phyloP scores from a whole-genome alignment of 2,797 vertebrate genomes.

The Ciconia nigra region DNA sequence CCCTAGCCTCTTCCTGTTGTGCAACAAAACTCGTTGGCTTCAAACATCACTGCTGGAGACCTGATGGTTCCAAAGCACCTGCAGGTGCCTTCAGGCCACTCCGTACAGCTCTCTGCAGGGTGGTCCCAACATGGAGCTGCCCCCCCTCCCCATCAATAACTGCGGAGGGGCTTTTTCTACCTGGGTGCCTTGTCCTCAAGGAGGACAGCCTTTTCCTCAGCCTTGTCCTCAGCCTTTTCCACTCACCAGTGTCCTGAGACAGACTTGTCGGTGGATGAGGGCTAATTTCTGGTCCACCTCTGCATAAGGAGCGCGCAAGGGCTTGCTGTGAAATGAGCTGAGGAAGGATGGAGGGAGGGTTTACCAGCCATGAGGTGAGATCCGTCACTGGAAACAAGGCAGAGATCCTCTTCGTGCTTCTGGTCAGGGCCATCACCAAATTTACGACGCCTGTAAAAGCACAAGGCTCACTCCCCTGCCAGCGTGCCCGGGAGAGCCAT shows the following conservation, averaged over 20 bases:
- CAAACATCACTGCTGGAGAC: not conserved
- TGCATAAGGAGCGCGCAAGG: accelerated
- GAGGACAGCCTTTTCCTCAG: no score
- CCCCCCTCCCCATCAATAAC: no score
- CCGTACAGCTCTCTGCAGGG: accelerated
- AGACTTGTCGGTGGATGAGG: not conserved
- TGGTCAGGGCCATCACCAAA: not conserved
- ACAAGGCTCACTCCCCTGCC: not conserved
- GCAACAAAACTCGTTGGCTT: not conserved
- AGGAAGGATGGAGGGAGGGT: not conserved
- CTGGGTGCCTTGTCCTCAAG: not conserved
- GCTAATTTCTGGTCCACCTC: not conserved
- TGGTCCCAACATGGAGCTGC: accelerated
- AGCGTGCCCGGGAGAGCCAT: not conserved
- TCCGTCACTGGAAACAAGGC: not conserved
- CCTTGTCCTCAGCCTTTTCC: not conserved
- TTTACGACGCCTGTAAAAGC: not conserved
- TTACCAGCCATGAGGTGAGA: accelerated
- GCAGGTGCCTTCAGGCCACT: not conserved
- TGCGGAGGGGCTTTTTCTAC: not conserved
- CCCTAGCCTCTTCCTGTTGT: not conserved
- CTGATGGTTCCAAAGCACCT: not conserved
- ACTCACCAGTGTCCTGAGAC: accelerated
- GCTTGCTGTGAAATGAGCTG: accelerated
- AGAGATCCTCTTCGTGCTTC: not conserved